Conservation (phyloP, 1,140 invertebrate genomes). For the Anastrepha ludens region DNA sequence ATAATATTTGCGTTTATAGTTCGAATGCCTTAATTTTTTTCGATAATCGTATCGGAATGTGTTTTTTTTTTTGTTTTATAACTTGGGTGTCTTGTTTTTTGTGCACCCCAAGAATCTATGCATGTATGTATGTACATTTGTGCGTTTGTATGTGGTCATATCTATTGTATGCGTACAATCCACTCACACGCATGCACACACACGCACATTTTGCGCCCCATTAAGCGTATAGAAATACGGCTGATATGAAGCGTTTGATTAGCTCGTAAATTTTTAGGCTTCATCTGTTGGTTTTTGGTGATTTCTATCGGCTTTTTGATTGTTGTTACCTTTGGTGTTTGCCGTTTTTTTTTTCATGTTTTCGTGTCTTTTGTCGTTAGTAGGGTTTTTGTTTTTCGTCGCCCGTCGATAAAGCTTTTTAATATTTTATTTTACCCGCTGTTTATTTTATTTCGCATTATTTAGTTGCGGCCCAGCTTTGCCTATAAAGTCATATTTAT, state of each 20-base stretch:
- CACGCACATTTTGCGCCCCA: neutral
- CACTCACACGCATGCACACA: too few species aligned
- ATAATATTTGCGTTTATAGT: constrained; percentile 63
- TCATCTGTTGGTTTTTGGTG: constrained; percentile 44
- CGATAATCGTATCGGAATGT: neutral
- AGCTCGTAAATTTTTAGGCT: constrained; percentile 52
- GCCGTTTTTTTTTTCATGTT: neutral
- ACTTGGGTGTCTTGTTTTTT: neutral
- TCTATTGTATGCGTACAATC: neutral
- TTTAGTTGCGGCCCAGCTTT: too few species aligned
- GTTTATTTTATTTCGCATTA: neutral
- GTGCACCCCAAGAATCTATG: neutral
- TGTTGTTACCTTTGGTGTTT: constrained; percentile 4
- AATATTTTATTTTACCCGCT: neutral
- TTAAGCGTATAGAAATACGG: neutral
- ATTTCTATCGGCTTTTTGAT: neutral
- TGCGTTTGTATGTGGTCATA: neutral
- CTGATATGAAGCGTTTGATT: constrained; percentile 35
- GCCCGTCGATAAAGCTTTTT: neutral
- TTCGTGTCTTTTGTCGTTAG: neutral
- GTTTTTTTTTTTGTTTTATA: neutral
- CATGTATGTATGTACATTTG: neutral
- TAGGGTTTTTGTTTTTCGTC: neutral
- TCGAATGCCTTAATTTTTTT: constrained; percentile 8
- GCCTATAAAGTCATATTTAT: too few species aligned